phyloP scores from a whole-genome alignment of 1,140 invertebrate species.

The Procambarus virginalis region DNA sequence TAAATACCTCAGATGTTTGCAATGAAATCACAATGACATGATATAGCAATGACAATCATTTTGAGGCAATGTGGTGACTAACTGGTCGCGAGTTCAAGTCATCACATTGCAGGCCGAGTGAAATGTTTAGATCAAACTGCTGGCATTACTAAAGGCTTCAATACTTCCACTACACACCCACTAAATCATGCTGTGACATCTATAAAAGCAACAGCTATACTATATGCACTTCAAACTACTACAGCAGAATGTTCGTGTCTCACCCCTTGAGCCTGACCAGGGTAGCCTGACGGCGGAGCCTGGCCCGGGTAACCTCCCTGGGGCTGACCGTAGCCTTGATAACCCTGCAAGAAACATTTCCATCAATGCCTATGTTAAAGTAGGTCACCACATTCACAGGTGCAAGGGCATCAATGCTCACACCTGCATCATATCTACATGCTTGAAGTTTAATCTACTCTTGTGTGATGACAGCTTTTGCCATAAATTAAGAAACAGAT shows the following conservation, averaged over 20 bases:
- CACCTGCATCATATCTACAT: background rate
- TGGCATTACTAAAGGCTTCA: background rate
- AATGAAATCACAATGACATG: too few species aligned
- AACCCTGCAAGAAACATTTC: slow-evolving; percentile 24
- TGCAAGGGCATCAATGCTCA: too few species aligned
- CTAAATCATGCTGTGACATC: background rate
- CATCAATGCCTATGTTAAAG: background rate
- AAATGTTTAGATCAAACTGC: too few species aligned
- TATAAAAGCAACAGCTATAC: background rate
- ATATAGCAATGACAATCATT: too few species aligned
- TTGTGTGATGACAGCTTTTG: background rate
- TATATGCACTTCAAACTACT: background rate
- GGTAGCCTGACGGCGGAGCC: slow-evolving; percentile 14
- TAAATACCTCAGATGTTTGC: too few species aligned
- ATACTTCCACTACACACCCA: background rate
- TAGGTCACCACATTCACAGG: too few species aligned
- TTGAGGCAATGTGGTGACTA: too few species aligned
- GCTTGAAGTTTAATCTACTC: background rate
- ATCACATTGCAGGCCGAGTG: background rate
- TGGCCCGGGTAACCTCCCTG: slow-evolving; percentile 48
- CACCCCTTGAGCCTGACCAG: slow-evolving; percentile 31
- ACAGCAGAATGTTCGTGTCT: background rate
- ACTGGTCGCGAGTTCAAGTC: too few species aligned
- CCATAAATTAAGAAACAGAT: background rate
- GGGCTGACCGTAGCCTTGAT: slow-evolving; percentile 27